Evolutionary conservation across 2,888 invertebrate genomes (phyloP).

Genomic region (Ennomos fuscantarius): DNA sequence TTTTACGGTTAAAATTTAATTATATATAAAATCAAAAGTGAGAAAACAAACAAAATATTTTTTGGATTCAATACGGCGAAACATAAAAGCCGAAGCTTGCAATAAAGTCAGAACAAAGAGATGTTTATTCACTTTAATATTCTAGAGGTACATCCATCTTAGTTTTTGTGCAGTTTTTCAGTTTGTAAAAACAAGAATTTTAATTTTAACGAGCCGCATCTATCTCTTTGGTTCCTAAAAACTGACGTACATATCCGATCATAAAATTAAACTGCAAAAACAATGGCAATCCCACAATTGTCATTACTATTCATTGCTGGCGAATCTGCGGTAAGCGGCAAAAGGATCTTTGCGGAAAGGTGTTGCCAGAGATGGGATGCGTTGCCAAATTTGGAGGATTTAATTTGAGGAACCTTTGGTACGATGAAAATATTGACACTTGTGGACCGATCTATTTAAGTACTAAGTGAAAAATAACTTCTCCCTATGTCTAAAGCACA

Average conservation of each 20-base stretch:
- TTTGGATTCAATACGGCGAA: too few species aligned
- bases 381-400: not conserved
- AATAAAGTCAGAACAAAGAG: too few species aligned
- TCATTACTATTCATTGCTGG: slow-evolving; percentile 49
- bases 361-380: slow-evolving; percentile 17
- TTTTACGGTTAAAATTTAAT: too few species aligned
- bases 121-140: too few species aligned
- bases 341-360: slow-evolving; percentile 38
- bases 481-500: too few species aligned
- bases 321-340: slow-evolving; percentile 38
- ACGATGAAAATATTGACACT: too few species aligned
- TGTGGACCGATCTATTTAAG: too few species aligned
- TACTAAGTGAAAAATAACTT: too few species aligned
- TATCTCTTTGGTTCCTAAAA: slow-evolving; percentile 40
- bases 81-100: too few species aligned
- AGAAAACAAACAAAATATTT: too few species aligned
- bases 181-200: slow-evolving; percentile 26
- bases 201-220: slow-evolving; percentile 29
- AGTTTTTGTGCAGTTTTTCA: slow-evolving; percentile 11
- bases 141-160: slow-evolving; percentile 7
- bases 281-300: slow-evolving; percentile 37
- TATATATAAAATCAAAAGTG: too few species aligned
- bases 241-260: slow-evolving; percentile 49
- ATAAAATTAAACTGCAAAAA: slow-evolving; percentile 43
- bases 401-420: too few species aligned